phyloP scores from a whole-genome alignment of 2,888 invertebrate genomes.

The Melikaiella ostensackeni region DNA sequence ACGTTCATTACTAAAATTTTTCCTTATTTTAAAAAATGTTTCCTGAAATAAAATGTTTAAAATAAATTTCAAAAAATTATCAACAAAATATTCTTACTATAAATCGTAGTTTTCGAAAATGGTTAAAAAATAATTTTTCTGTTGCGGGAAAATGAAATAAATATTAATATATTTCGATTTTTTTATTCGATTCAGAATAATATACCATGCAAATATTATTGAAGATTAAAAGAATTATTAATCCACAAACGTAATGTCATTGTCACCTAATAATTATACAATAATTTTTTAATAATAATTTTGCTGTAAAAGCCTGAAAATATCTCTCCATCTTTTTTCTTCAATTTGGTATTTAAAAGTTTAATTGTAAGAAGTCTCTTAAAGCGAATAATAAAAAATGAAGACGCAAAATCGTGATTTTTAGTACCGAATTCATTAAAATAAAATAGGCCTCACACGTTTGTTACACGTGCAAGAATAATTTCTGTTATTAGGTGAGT shows the following conservation, averaged over 20 bases:
- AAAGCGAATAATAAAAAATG: neutral
- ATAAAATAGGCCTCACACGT: neutral
- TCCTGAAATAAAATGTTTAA: neutral
- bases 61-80: neutral
- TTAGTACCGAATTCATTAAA: neutral
- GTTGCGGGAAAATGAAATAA: neutral
- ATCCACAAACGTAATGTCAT: neutral
- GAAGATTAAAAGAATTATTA: neutral
- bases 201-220: neutral
- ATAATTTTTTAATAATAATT: no score
- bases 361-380: neutral
- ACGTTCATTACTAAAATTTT: no score
- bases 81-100: no score
- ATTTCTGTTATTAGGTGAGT: neutral
- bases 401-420: neutral
- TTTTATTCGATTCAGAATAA: neutral
- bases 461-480: neutral
- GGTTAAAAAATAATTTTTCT: neutral
- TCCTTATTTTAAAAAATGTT: neutral
- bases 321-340: no score
- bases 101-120: neutral
- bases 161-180: neutral
- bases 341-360: neutral
- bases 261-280: neutral
- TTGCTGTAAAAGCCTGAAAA: no score